phyloP scores from a whole-genome alignment of 2,797 vertebrate species.

The Anisognathus igniventris region DNA sequence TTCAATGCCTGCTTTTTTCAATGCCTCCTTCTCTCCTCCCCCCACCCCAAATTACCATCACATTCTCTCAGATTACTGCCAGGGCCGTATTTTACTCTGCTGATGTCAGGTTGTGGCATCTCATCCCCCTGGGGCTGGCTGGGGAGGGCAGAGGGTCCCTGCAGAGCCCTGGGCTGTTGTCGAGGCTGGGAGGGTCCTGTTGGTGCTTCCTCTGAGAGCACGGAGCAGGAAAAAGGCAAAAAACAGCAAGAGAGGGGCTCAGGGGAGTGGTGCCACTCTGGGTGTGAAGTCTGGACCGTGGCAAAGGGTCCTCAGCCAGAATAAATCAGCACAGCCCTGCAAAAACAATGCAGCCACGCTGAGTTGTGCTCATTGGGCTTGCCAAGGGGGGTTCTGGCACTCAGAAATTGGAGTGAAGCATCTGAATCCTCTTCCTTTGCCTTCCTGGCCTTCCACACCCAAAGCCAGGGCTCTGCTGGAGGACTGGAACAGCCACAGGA shows the following conservation, averaged over 20 bases:
- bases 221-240: background rate
- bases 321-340: background rate
- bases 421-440: background rate
- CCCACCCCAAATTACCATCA: background rate
- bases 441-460: background rate
- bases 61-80: background rate
- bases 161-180: background rate
- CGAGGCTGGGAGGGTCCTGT: fast-evolving
- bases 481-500: background rate
- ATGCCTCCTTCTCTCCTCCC: background rate
- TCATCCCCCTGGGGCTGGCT: background rate
- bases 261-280: background rate
- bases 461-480: background rate
- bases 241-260: background rate
- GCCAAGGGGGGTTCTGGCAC: background rate
- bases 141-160: background rate
- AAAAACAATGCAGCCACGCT: background rate
- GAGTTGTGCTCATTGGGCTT: background rate
- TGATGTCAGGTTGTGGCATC: background rate
- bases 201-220: background rate
- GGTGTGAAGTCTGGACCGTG: background rate
- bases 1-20: background rate
- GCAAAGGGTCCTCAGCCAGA: background rate
- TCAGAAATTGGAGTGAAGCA: fast-evolving
- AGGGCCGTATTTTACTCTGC: background rate